Evolutionary conservation across 1,140 invertebrate species (phyloP), one percentile per base, ranked within the genome.

Genomic region (Habropoda laboriosa): DNA sequence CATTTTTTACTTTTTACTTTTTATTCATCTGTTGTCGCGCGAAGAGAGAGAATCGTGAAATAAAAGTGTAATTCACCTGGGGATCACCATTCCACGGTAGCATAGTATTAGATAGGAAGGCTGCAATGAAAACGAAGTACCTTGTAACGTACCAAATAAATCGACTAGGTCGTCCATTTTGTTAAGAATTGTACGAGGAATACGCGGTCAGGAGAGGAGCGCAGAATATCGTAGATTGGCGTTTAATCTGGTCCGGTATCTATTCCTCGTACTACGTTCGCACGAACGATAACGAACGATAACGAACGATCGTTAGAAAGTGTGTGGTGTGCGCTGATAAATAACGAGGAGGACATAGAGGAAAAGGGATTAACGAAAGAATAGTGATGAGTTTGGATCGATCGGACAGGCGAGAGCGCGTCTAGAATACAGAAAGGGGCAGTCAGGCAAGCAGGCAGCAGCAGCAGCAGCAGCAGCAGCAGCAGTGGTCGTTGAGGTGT

Each of bases 81-180:
- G 32, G 24, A 32, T 40, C 18, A 51, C 32, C 58, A 38, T 66
- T 55, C 49, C 49, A 49, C 24, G 21, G 13, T 75, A 66, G 38
- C 38, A 42, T 83, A 82, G 81, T 82, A 61, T 82, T 79, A 68
- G 24, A 24, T 27, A 60, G 72, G 55, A 53, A 79, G 32, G 42
- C 70, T 74, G 63, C 49, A 74, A 70, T 38, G 55, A 49, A 78
- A 83, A 84, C 81, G 13, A 82, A 83, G 82, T 84, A 83, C 81
- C 82, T 83, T 80, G 40, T 70, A 66, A 83, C 47, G 45, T 83
- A 85, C 77, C 83, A 76, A 85, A 80, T 71, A 75, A 57, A 68
- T 70, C 47, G 16, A 49, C 42, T 66, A 61, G 21, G 32, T n/a
- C 53, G 51, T 27, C 30, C 2, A n/a, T 58, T 27, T 38, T 75